These are phyloP conservation scores for Palaemon carinicauda DNA, from an alignment of 1,140 invertebrate genomes.

Conservation along the genomic window DNA sequence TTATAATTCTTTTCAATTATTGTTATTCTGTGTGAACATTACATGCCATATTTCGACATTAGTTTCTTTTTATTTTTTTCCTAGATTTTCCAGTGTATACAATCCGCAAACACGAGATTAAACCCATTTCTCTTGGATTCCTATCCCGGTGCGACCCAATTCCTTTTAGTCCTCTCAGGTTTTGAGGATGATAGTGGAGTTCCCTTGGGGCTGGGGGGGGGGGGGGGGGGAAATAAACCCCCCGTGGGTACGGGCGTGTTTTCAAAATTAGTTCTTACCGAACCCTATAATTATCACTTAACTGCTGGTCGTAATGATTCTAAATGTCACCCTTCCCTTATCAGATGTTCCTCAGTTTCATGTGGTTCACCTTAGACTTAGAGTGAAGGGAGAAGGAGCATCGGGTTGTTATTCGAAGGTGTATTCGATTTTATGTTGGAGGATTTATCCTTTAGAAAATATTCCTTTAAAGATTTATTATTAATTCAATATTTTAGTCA, in stretches of 20 bases:
- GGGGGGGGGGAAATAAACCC: not conserved
- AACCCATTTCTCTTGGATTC: not conserved
- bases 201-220: too few species aligned
- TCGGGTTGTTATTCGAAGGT: too few species aligned
- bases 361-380: too few species aligned
- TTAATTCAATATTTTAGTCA: too few species aligned
- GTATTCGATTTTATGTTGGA: too few species aligned
- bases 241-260: not conserved
- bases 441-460: too few species aligned
- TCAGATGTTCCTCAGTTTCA: not conserved
- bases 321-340: not conserved
- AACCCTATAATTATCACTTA: not conserved
- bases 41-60: too few species aligned
- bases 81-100: not conserved
- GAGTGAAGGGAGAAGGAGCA: too few species aligned
- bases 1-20: too few species aligned
- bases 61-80: not conserved
- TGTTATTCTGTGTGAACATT: too few species aligned
- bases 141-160: not conserved
- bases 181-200: too few species aligned
- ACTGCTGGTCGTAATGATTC: conserved; percentile 2
- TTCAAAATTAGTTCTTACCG: not conserved
- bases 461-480: too few species aligned
- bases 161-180: not conserved
- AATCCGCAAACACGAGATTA: not conserved